Conservation (phyloP, 2,888 invertebrate species). For the Perdita meconis region DNA sequence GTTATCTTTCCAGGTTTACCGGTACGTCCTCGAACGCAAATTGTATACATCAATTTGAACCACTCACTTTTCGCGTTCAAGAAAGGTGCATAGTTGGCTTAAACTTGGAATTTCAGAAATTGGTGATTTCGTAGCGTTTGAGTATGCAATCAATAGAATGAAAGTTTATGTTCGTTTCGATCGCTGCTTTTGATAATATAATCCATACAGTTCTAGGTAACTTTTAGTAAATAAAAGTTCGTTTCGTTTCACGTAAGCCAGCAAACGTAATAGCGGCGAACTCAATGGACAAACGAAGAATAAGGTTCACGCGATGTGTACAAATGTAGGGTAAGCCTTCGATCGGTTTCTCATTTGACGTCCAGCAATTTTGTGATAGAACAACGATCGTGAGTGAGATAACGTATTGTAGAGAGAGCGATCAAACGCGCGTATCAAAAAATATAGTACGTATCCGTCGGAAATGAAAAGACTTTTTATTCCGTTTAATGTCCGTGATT, state of each 20-base stretch:
- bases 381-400: slow-evolving; percentile 5
- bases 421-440: slow-evolving; percentile 4
- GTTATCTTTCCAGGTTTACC: background rate
- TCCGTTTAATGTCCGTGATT: slow-evolving; percentile 22
- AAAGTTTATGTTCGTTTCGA: slow-evolving; percentile 20
- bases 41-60: background rate
- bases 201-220: slow-evolving; percentile 25
- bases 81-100: slow-evolving; percentile 11
- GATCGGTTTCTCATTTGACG: slow-evolving; percentile 23
- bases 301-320: slow-evolving; percentile 52
- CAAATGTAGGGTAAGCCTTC: slow-evolving; percentile 54
- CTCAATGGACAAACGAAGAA: slow-evolving; percentile 7
- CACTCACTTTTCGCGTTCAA: background rate
- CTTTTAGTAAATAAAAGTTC: slow-evolving; percentile 14
- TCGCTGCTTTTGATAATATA: slow-evolving; percentile 28
- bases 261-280: slow-evolving; percentile 3
- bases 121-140: slow-evolving; percentile 40
- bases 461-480: slow-evolving; percentile 14
- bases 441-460: slow-evolving; percentile 4
- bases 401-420: slow-evolving; percentile 3
- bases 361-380: slow-evolving; percentile 45
- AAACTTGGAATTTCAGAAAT: slow-evolving; percentile 5
- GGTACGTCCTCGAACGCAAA: background rate
- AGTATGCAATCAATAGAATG: slow-evolving; percentile 8
- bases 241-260: slow-evolving; percentile 16